These are phyloP conservation scores for Eupithecia exiguata DNA, from an alignment of 2,888 invertebrate species.

Conservation along the genomic window DNA sequence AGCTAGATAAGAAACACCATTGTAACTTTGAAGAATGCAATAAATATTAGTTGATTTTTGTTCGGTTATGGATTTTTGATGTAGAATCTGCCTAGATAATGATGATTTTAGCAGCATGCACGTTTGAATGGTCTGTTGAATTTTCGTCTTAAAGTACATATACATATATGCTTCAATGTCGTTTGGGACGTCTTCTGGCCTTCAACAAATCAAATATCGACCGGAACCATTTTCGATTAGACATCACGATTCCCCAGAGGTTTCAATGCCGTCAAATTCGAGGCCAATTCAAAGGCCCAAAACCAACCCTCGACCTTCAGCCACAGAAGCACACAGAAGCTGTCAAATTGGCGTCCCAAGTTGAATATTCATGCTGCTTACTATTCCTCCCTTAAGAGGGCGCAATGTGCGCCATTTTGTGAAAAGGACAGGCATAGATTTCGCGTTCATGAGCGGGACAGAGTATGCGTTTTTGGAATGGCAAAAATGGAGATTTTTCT, in stretches of 20 bases:
- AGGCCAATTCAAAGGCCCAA: not conserved
- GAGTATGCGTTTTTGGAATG: too few relatives aligned
- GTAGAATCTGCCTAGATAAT: not conserved
- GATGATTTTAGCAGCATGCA: not conserved
- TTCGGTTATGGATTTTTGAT: not conserved
- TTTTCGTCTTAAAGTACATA: not conserved
- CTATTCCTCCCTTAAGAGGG: conserved; percentile 15
- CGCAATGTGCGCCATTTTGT: too few relatives aligned
- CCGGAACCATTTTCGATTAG: not conserved
- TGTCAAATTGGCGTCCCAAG: not conserved
- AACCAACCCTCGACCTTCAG: not conserved
- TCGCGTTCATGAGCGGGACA: too few relatives aligned
- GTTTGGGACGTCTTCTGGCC: not conserved
- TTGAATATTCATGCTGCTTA: conserved; percentile 25
- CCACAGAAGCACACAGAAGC: not conserved
- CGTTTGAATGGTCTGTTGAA: not conserved
- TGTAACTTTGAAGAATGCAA: not conserved
- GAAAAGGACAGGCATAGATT: too few relatives aligned
- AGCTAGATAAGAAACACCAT: not conserved
- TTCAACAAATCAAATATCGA: not conserved
- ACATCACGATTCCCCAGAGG: not conserved
- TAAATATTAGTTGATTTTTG: not conserved
- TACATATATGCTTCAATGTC: too few relatives aligned
- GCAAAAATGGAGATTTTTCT: too few relatives aligned
- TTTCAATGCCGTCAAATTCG: not conserved